Conservation (phyloP, 2,113 vertebrate species). For the Setophaga petechia region DNA sequence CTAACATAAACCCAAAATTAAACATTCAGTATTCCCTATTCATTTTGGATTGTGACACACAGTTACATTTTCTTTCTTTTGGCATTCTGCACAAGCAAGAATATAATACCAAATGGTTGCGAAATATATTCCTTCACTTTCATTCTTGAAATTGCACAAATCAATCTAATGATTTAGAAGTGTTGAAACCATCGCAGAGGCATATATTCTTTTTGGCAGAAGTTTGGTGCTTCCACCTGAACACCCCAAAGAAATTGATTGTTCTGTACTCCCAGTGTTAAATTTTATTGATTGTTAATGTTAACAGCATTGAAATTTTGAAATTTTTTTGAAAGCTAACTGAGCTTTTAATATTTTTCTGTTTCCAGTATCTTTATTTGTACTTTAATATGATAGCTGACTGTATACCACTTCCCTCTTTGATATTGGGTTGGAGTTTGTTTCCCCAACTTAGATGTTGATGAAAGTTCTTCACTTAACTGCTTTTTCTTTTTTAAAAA, state of each 20-base stretch:
- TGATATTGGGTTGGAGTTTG: fast-evolving
- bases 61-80: not conserved
- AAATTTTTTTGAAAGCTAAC: not conserved
- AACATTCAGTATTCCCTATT: not conserved
- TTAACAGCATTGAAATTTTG: not conserved
- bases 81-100: not conserved
- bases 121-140: not conserved
- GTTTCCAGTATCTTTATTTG: not conserved
- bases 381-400: not conserved
- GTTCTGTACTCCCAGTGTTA: not conserved
- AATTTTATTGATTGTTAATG: not conserved
- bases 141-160: not conserved
- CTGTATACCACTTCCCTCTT: not conserved
- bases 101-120: not conserved
- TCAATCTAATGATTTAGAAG: not conserved
- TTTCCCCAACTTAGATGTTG: not conserved
- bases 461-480: not conserved
- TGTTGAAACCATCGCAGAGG: not conserved
- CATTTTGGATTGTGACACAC: not conserved
- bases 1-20: not conserved
- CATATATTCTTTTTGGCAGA: not conserved
- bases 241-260: not conserved
- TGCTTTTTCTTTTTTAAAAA: not conserved
- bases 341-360: not conserved
- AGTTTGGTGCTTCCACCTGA: not conserved